phyloP scores from a whole-genome alignment of 2,797 vertebrate genomes.

The Channallabes apus region DNA sequence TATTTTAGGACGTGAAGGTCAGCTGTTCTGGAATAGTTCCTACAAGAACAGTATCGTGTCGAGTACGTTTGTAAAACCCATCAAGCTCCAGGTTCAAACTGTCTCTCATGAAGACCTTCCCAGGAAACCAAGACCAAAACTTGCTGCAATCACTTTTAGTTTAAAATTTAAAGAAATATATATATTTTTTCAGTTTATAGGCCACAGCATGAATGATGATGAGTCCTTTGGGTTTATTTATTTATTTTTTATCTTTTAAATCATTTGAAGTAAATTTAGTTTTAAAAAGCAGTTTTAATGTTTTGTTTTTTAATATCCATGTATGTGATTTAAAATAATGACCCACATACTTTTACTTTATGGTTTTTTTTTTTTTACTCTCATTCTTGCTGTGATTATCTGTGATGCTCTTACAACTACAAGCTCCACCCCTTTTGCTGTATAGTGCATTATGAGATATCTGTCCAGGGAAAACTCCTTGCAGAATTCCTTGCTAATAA shows the following conservation, averaged over 20 bases:
- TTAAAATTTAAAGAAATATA: too few relatives aligned
- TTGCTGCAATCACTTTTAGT: too few relatives aligned
- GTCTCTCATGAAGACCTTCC: too few relatives aligned
- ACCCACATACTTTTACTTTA: background rate
- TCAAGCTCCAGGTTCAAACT: too few relatives aligned
- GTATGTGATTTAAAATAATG: background rate
- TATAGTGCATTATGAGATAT: background rate
- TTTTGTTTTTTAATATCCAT: background rate
- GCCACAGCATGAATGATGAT: background rate
- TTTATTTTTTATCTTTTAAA: background rate
- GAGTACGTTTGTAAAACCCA: too few relatives aligned
- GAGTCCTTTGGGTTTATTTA: background rate
- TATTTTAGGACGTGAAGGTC: too few relatives aligned
- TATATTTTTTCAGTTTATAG: background rate
- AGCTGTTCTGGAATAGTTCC: too few relatives aligned
- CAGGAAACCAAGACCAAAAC: too few relatives aligned
- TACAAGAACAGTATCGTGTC: too few relatives aligned
- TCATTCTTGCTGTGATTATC: background rate
- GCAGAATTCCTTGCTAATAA: background rate
- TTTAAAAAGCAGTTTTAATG: background rate
- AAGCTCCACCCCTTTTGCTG: background rate
- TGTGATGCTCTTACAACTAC: background rate
- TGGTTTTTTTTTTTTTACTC: background rate
- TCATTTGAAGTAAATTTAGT: too few relatives aligned
- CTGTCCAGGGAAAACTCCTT: background rate